phyloP scores from a whole-genome alignment of 1,140 invertebrate species.

The Dendroctonus valens region DNA sequence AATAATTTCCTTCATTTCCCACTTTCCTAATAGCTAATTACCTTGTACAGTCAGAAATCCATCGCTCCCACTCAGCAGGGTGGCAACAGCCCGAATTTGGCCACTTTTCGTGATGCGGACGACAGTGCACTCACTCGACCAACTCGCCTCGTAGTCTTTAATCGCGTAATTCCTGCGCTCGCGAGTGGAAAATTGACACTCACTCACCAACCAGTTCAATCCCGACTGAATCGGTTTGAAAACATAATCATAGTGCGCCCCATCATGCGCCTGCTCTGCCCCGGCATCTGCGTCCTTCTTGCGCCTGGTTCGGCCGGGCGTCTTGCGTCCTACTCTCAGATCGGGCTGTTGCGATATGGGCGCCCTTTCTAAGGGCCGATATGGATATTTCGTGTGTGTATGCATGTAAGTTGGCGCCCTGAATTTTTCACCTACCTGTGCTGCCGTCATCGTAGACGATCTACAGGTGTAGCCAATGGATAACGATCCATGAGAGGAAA shows the following conservation, averaged over 20 bases:
- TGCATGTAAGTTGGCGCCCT: conserved; percentile 28
- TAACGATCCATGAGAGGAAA: no score
- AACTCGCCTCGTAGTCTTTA: neutral
- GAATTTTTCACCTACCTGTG: conserved; percentile 28
- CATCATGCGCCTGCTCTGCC: conserved; percentile 11
- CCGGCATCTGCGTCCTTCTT: conserved; percentile 5
- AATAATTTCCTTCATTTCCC: no score
- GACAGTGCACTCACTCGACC: no score
- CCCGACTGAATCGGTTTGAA: conserved; percentile 20
- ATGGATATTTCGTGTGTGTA: conserved; percentile 29
- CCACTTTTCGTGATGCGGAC: no score
- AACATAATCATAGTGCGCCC: conserved; percentile 15
- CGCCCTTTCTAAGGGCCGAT: conserved; percentile 14
- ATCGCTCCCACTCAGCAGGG: no score
- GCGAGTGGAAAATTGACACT: neutral
- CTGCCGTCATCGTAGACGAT: neutral
- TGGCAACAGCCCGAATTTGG: no score
- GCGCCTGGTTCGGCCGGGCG: neutral
- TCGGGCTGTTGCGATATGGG: neutral
- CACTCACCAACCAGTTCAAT: neutral
- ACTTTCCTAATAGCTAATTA: no score
- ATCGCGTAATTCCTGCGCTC: conserved; percentile 9
- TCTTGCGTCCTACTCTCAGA: neutral
- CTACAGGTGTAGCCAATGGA: conserved; percentile 12
- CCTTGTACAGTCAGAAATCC: no score